Percentiles rank a stretch among this genome's conserved stretches.
Conservation (phyloP, 2,888 invertebrate species). For the Geophilus truncorum region DNA sequence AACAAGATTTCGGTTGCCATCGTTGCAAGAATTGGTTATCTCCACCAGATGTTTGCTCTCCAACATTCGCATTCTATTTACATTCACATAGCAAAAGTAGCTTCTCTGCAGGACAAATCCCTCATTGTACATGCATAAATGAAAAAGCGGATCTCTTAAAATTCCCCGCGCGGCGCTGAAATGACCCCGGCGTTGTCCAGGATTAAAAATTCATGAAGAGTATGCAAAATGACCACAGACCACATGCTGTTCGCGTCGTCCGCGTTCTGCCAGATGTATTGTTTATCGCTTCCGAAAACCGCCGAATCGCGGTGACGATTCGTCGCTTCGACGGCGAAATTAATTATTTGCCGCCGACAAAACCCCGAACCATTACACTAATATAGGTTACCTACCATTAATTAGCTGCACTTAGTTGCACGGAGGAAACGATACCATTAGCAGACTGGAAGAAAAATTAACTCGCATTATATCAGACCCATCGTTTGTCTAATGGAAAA, state of each 20-base stretch:
- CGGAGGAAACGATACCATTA: constrained; percentile 5
- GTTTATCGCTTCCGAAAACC: background rate
- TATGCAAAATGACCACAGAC: background rate
- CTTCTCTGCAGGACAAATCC: background rate
- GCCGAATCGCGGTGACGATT: background rate
- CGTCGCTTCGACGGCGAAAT: background rate
- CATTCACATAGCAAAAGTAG: background rate
- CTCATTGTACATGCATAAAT: background rate
- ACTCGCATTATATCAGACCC: constrained; percentile 3
- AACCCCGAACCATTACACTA: background rate
- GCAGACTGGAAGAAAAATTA: background rate
- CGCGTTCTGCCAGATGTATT: too few relatives aligned
- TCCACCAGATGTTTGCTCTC: background rate
- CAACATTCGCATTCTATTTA: background rate
- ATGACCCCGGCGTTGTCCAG: background rate
- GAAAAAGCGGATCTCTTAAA: too few relatives aligned
- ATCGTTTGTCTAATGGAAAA: constrained; percentile 15
- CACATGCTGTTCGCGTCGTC: too few relatives aligned
- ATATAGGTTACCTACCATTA: constrained; percentile 20
- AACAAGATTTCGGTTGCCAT: background rate
- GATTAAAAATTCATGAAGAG: background rate
- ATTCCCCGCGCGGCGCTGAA: background rate
- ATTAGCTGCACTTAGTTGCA: constrained; percentile 25
- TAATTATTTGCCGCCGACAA: background rate
- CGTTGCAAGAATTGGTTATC: too few relatives aligned